A percentile compares a stretch with the other conserved stretches of the same genome.
These are phyloP conservation scores for Cladopsammia gracilis DNA, from an alignment of 64 coral and sea anemone genomes.

Conservation along the genomic window DNA sequence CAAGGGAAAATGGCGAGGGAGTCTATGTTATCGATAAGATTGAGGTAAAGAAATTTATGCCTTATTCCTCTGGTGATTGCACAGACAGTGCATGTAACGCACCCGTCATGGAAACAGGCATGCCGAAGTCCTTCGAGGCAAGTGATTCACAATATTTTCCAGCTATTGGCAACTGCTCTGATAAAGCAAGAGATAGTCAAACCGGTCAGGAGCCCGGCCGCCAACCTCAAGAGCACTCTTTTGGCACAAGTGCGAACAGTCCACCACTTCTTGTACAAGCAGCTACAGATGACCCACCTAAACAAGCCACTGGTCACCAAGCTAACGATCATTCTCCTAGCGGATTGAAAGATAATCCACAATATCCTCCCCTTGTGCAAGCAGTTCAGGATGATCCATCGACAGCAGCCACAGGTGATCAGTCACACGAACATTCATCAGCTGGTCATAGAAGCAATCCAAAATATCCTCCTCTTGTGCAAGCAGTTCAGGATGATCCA, in stretches of 20 bases:
- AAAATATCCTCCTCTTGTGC: background rate
- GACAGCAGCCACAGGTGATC: background rate
- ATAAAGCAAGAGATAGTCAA: no score
- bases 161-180: no score
- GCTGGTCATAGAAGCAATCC: background rate
- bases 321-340: background rate
- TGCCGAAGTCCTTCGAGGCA: background rate
- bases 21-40: background rate
- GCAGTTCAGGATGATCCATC: background rate
- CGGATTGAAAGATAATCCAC: background rate
- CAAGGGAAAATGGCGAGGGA: background rate
- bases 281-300: background rate
- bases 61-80: background rate
- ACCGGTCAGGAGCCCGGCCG: no score
- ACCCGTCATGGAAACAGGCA: background rate
- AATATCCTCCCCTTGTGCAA: background rate
- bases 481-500: background rate
- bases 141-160: background rate
- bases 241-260: no score
- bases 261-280: background rate
- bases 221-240: no score
- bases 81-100: background rate
- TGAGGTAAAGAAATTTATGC: background rate
- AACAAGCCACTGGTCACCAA: background rate
- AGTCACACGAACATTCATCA: background rate